Evolutionary conservation across 2,888 invertebrate genomes (phyloP).

Genomic region (Caenorhabditis becei): DNA sequence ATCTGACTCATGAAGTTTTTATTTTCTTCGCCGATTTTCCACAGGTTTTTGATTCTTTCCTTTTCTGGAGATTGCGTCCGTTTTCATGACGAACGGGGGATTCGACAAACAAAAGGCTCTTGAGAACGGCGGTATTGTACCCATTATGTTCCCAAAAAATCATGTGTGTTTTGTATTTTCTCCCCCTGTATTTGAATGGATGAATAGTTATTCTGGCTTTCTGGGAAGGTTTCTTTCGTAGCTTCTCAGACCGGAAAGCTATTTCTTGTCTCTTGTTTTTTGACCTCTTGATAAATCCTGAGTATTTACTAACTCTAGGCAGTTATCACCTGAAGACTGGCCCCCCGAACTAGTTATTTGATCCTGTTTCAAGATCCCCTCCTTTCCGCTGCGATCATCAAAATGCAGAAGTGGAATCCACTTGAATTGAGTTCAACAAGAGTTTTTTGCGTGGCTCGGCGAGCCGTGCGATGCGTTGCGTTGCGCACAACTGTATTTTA

Average conservation of each 20-base stretch:
- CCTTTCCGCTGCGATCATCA: conserved; percentile 29
- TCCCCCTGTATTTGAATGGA: not conserved
- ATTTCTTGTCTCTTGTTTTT: conserved; percentile 29
- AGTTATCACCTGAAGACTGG: conserved; percentile 49
- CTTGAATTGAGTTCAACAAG: conserved; percentile 63
- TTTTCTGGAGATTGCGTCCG: not conserved
- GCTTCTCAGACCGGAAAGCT: too few species aligned
- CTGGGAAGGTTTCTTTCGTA: too few species aligned
- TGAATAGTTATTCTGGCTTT: not conserved
- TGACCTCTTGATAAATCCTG: conserved; percentile 30
- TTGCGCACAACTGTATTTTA: conserved; percentile 45
- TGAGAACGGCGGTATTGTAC: not conserved
- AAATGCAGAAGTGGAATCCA: conserved; percentile 60
- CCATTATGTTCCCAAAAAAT: not conserved
- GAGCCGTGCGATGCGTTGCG: conserved; percentile 34
- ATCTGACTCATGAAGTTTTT: not conserved
- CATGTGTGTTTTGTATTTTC: not conserved
- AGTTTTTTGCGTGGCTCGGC: conserved; percentile 49
- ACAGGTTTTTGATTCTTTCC: not conserved
- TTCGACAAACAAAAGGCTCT: not conserved
- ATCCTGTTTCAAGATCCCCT: conserved; percentile 15
- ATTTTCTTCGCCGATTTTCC: not conserved
- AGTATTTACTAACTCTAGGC: conserved; percentile 33
- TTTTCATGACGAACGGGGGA: not conserved
- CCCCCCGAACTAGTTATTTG: conserved; percentile 44